A percentile compares a stretch with the other conserved stretches of the same genome.
Evolutionary conservation across 2,888 invertebrate species (phyloP).

Genomic region (Tetrapedia diversipes): DNA sequence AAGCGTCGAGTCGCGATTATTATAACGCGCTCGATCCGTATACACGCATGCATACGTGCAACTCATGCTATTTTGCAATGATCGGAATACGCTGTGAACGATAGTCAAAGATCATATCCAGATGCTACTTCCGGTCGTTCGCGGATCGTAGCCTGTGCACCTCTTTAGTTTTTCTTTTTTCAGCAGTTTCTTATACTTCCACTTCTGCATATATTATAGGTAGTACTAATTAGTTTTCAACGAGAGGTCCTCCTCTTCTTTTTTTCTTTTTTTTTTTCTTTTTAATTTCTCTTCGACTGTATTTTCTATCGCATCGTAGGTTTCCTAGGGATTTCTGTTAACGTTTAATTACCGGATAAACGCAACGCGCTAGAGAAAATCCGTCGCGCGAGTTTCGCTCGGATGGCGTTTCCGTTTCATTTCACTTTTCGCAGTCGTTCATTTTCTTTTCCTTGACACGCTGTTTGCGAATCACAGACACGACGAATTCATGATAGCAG

Average conservation of each 20-base stretch:
- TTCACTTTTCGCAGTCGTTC: neutral
- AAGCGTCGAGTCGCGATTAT: constrained; percentile 23
- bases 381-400: neutral
- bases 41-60: neutral
- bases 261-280: too few relatives aligned
- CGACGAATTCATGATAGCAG: neutral
- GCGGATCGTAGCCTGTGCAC: neutral
- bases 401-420: too few relatives aligned
- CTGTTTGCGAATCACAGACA: neutral
- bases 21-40: constrained; percentile 34
- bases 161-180: constrained; percentile 34
- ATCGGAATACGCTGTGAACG: constrained; percentile 7
- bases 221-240: neutral
- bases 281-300: neutral
- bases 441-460: neutral
- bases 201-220: neutral
- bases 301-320: neutral
- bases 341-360: neutral
- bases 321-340: neutral
- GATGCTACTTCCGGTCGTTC: neutral
- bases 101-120: constrained; percentile 6
- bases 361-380: too few relatives aligned
- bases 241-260: neutral
- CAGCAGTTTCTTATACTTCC: constrained; percentile 14
- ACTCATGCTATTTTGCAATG: constrained; percentile 22